Percentiles rank a stretch among this genome's conserved stretches.
These are phyloP conservation scores for Peromyscus leucopus DNA, from an alignment of 2,113 vertebrate species.

Conservation along the genomic window DNA sequence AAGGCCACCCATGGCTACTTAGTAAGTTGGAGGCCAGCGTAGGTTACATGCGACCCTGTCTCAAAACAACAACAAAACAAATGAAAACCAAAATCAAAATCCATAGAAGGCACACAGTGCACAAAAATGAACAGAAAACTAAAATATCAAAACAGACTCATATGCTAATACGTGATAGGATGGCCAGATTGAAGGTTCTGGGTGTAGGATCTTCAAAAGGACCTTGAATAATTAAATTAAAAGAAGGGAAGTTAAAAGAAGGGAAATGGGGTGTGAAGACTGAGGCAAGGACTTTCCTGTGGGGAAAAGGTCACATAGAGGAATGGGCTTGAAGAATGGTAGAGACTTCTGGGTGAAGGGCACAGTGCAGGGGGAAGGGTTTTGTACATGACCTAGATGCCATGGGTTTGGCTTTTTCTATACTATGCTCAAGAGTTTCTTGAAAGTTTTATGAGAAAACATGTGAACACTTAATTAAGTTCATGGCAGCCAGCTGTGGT, in stretches of 20 bases:
- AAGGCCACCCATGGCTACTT: background rate
- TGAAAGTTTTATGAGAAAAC: background rate
- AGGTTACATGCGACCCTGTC: background rate
- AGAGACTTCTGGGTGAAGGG: background rate
- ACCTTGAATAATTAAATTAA: background rate
- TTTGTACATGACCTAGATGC: background rate
- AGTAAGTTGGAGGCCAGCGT: background rate
- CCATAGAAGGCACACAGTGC: background rate
- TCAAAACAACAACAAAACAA: background rate
- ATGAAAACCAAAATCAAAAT: background rate
- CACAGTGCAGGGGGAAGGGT: background rate
- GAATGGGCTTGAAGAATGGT: background rate
- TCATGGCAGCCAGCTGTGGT: background rate
- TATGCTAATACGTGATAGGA: conserved; percentile 5
- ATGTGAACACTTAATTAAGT: background rate
- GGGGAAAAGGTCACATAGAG: background rate
- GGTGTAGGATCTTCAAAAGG: background rate
- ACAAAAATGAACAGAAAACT: conserved; percentile 6
- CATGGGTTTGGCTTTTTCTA: background rate
- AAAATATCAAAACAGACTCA: conserved; percentile 6
- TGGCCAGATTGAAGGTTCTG: background rate
- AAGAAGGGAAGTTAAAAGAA: background rate
- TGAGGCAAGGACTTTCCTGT: background rate
- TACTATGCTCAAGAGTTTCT: background rate
- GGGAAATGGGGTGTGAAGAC: background rate